Conservation (phyloP, 2,797 vertebrate species). For the Sebastiscus tertius region DNA sequence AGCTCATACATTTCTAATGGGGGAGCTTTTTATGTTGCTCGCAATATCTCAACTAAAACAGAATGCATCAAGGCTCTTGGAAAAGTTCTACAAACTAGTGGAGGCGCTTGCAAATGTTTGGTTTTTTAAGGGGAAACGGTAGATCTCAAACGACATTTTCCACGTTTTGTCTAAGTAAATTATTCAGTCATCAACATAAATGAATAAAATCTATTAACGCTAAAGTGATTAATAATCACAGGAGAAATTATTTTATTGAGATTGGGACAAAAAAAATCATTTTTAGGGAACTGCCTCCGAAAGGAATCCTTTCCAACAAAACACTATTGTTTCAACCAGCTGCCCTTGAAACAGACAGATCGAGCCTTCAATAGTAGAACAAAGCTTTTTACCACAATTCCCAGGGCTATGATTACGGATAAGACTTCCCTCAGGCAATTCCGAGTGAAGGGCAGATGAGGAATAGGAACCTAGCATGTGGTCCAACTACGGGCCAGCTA, state of each 20-base stretch:
- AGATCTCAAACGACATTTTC: conserved; percentile 4
- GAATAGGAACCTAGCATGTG: conserved; percentile 53
- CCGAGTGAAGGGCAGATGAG: conserved; percentile 57
- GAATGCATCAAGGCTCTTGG: conserved; percentile 29
- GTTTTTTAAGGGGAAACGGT: background rate
- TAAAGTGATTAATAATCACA: background rate
- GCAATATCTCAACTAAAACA: conserved; percentile 24
- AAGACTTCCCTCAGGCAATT: conserved; percentile 64
- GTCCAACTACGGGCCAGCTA: conserved; percentile 46
- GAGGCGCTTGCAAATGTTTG: conserved; percentile 6
- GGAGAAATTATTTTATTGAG: background rate
- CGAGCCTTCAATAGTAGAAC: conserved; percentile 46
- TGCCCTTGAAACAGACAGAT: conserved; percentile 59
- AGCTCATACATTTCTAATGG: conserved; percentile 63
- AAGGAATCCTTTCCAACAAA: background rate
- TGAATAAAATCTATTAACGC: background rate
- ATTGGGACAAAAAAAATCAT: background rate
- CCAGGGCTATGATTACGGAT: conserved; percentile 68
- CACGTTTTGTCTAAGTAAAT: background rate
- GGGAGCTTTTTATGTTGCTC: conserved; percentile 45
- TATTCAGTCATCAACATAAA: background rate
- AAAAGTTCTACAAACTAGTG: conserved; percentile 25
- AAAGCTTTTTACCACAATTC: conserved; percentile 68
- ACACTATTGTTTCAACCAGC: conserved; percentile 24
- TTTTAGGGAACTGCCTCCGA: background rate